A percentile compares a stretch with the other conserved stretches of the same genome.
These are phyloP conservation scores for Apomyelois bistriatella DNA, from an alignment of 2,888 invertebrate genomes.

Conservation along the genomic window DNA sequence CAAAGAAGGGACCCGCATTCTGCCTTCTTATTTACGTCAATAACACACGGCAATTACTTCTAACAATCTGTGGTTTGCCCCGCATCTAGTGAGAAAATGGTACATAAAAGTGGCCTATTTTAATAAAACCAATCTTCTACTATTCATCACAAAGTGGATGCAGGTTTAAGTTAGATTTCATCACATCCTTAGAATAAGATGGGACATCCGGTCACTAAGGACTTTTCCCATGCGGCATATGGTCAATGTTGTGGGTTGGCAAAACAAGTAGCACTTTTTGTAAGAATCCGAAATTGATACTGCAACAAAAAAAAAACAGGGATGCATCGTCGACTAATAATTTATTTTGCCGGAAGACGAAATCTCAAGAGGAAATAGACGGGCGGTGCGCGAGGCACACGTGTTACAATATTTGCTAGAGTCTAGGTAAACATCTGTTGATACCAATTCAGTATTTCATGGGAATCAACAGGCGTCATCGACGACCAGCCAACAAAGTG, in stretches of 20 bases:
- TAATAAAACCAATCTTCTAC: constrained; percentile 51
- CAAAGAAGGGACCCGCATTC: constrained; percentile 60
- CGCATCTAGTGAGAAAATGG: constrained; percentile 67
- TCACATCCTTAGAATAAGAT: constrained; percentile 39
- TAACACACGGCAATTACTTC: constrained; percentile 64
- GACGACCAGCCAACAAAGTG: constrained; percentile 14
- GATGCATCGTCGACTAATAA: constrained; percentile 58
- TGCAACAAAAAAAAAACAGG: constrained; percentile 54
- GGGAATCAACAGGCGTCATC: constrained; percentile 36
- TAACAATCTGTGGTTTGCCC: constrained; percentile 71
- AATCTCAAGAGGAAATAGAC: constrained; percentile 77
- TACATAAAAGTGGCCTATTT: constrained; percentile 63
- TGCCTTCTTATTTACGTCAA: constrained; percentile 50
- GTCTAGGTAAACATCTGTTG: constrained; percentile 69
- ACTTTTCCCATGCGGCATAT: constrained; percentile 48
- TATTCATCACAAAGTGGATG: constrained; percentile 49
- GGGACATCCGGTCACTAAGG: constrained; percentile 54
- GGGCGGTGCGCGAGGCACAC: constrained; percentile 67
- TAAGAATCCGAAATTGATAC: constrained; percentile 50
- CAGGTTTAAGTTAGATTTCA: constrained; percentile 40
- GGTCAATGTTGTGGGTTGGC: constrained; percentile 42
- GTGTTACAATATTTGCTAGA: constrained; percentile 79
- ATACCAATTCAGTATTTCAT: constrained; percentile 48
- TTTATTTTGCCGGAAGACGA: constrained; percentile 77
- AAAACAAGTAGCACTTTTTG: constrained; percentile 46